Evolutionary conservation across 2,888 invertebrate species (phyloP).

Genomic region (Platynereis dumerilii): DNA sequence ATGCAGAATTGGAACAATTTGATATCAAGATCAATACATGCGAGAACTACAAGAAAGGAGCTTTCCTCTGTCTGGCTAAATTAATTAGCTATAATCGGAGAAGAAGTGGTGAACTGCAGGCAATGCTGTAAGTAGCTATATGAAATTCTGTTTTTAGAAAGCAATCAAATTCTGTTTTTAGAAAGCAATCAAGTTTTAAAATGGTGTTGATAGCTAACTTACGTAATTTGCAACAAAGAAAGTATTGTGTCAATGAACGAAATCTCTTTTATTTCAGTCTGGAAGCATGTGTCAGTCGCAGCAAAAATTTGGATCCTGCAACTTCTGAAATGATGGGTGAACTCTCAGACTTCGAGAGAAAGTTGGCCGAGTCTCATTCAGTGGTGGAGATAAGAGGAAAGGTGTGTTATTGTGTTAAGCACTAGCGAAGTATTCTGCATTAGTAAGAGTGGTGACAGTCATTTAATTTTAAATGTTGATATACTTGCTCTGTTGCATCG

Average conservation of each 20-base stretch:
- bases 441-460: no score
- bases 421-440: no score
- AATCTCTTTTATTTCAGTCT: background rate
- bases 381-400: background rate
- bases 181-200: no score
- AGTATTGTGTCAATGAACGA: no score
- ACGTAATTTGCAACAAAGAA: no score
- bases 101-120: conserved; percentile 36
- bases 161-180: no score
- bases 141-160: no score
- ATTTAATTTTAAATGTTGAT: no score
- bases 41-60: conserved; percentile 26
- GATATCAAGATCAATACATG: conserved; percentile 28
- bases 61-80: conserved; percentile 28
- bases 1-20: conserved; percentile 12
- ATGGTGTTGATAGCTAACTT: no score
- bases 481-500: no score
- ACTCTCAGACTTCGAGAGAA: background rate
- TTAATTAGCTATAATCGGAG: conserved; percentile 35
- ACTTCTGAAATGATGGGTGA: background rate
- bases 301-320: background rate
- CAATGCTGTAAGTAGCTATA: conserved; percentile 35
- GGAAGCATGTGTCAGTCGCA: background rate
- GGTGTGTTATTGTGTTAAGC: background rate
- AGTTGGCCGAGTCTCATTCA: background rate